These are phyloP conservation scores for Trididemnum nubilum DNA, from an alignment of 23 tunicate species.

Conservation along the genomic window DNA sequence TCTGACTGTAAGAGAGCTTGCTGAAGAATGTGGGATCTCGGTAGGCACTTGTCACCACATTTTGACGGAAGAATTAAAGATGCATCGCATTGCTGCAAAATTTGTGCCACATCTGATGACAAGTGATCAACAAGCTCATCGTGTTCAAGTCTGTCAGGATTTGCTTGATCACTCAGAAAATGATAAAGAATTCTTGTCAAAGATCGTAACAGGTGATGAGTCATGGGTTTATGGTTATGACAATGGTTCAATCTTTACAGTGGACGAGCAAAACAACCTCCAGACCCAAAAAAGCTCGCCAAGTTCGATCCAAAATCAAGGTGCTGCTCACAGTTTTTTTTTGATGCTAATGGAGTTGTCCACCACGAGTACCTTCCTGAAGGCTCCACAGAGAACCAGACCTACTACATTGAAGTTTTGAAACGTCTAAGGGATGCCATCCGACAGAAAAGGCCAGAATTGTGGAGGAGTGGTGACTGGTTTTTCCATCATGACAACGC, in stretches of 20 bases:
- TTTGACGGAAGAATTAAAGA: not conserved
- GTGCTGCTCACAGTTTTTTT: slow-evolving; percentile 1
- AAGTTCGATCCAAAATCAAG: not conserved
- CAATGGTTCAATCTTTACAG: not conserved
- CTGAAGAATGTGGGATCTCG: slow-evolving; percentile 2
- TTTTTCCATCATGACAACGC: not conserved
- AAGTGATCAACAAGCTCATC: slow-evolving; percentile 1
- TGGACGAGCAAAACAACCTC: not conserved
- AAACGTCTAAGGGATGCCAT: not conserved
- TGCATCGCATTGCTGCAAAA: not conserved
- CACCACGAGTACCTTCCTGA: not conserved
- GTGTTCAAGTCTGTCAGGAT: slow-evolving; percentile 1
- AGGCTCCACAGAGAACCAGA: not conserved
- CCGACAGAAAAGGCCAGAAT: not conserved
- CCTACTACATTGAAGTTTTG: not conserved
- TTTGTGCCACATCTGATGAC: not conserved
- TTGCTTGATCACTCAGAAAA: not conserved
- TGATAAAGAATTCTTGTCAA: not conserved
- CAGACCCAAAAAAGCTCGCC: slow-evolving; percentile 3
- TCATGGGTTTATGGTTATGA: not conserved
- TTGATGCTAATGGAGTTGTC: not conserved
- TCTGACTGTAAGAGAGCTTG: slow-evolving; percentile 1
- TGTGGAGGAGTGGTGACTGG: not conserved
- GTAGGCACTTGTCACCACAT: not conserved
- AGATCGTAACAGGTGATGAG: not conserved